Conservation (phyloP, 2,797 vertebrate species). For the Peromyscus melanophrys region DNA sequence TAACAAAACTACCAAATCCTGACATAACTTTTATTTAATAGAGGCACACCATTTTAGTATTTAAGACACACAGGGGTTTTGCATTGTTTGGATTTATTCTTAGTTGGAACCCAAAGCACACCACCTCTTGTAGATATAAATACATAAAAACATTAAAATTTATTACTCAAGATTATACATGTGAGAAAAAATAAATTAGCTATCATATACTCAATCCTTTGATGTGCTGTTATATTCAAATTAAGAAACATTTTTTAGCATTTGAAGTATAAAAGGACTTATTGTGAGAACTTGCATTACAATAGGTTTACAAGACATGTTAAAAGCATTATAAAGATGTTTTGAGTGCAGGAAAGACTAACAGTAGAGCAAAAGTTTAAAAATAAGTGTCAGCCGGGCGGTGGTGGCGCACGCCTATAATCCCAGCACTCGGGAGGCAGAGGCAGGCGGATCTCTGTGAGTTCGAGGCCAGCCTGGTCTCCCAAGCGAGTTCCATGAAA, state of each 20-base stretch:
- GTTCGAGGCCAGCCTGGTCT: no score
- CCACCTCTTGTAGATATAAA: neutral
- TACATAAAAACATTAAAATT: neutral
- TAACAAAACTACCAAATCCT: neutral
- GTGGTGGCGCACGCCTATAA: no score
- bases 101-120: neutral
- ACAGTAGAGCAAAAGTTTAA: neutral
- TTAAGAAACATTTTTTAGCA: neutral
- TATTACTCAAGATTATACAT: neutral
- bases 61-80: neutral
- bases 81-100: neutral
- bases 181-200: neutral
- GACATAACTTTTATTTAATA: neutral
- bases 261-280: neutral
- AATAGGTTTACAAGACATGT: neutral
- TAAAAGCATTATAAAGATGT: neutral
- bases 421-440: no score
- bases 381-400: no score
- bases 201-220: neutral
- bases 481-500: no score
- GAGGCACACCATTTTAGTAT: neutral
- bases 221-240: neutral
- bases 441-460: no score
- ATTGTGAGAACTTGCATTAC: neutral
- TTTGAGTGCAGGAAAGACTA: neutral